These are phyloP conservation scores for Macquaria ambigua DNA, from an alignment of 2,113 vertebrate species.

Conservation along the genomic window DNA sequence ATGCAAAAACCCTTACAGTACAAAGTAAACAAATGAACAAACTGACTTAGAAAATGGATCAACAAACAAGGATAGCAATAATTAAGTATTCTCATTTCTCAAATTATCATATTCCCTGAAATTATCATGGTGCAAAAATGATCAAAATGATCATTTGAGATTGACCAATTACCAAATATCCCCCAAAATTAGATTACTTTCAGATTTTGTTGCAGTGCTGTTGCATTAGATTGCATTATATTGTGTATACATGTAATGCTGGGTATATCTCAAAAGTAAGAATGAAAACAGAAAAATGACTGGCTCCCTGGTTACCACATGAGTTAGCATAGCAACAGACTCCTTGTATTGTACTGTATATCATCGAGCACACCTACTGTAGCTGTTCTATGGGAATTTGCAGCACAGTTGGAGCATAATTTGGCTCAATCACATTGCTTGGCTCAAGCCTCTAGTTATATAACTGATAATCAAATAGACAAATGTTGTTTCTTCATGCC, in stretches of 20 bases:
- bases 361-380: not conserved
- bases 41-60: not conserved
- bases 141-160: not conserved
- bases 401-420: constrained; percentile 24
- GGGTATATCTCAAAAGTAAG: not conserved
- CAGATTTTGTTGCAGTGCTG: no score
- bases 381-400: constrained; percentile 17
- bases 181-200: not conserved
- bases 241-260: not conserved
- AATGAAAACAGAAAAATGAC: not conserved
- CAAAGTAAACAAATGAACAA: not conserved
- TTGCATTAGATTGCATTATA: constrained; percentile 2
- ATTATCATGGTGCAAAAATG: not conserved
- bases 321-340: constrained; percentile 4
- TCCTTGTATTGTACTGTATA: not conserved
- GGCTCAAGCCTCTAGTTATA: constrained; percentile 36
- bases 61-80: not conserved
- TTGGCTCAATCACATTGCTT: constrained; percentile 31
- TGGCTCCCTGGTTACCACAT: constrained; percentile 4
- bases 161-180: not conserved
- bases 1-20: not conserved
- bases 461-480: constrained; percentile 61
- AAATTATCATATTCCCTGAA: not conserved
- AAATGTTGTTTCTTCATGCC: constrained; percentile 45
- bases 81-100: not conserved